phyloP scores from a whole-genome alignment of 2,113 vertebrate species.

The Sinocyclocheilus anophthalmus region DNA sequence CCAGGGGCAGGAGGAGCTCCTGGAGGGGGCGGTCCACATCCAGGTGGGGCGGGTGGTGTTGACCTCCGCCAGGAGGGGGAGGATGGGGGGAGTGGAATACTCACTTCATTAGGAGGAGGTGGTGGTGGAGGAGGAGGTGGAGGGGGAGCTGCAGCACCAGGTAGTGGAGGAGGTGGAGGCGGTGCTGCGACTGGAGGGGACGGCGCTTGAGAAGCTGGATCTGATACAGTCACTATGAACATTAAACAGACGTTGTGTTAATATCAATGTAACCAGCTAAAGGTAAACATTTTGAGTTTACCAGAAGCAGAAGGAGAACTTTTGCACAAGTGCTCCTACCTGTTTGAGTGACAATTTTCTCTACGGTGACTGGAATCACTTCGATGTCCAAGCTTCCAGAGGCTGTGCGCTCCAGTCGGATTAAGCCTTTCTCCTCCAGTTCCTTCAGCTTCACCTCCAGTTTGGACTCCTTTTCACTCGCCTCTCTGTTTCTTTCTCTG shows the following conservation, averaged over 20 bases:
- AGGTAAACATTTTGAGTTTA: not conserved
- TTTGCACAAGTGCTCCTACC: slow-evolving; percentile 33
- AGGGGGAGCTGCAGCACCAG: not conserved
- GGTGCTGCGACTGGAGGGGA: slow-evolving; percentile 34
- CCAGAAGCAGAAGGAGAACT: not conserved
- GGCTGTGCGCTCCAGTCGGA: slow-evolving; percentile 80
- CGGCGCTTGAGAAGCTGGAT: slow-evolving; percentile 19
- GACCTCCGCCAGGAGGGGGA: slow-evolving; percentile 51
- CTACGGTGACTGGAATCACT: slow-evolving; percentile 79
- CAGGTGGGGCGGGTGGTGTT: slow-evolving; percentile 60
- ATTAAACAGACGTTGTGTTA: slow-evolving; percentile 1
- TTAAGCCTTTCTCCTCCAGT: slow-evolving; percentile 87
- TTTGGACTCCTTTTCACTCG: slow-evolving; percentile 53
- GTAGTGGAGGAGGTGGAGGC: slow-evolving; percentile 50
- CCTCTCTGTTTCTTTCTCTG: not conserved
- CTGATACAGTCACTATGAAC: slow-evolving; percentile 1
- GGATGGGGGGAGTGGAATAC: slow-evolving; percentile 56
- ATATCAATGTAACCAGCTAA: not conserved
- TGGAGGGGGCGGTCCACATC: slow-evolving; percentile 57
- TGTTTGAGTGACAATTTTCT: slow-evolving; percentile 59
- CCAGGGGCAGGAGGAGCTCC: slow-evolving; percentile 58
- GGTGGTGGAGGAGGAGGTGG: slow-evolving; percentile 43
- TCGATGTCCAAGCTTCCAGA: slow-evolving; percentile 83
- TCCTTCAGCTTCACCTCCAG: slow-evolving; percentile 85
- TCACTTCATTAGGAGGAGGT: slow-evolving; percentile 45